Evolutionary conservation across 2,888 invertebrate species (phyloP).

Genomic region (Gerosis bhagava): DNA sequence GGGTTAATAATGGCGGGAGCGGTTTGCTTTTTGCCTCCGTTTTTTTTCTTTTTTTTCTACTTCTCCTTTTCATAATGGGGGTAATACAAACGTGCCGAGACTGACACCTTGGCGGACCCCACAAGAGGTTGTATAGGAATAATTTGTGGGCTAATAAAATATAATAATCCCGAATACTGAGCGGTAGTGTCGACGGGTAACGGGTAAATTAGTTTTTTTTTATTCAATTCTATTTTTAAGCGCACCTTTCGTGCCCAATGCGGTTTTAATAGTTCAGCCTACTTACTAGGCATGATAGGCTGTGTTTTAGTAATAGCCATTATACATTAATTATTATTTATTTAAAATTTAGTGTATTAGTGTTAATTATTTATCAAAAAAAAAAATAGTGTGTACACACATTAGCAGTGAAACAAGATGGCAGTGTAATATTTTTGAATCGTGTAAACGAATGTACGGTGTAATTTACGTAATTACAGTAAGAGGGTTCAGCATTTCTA

Average conservation of each 20-base stretch:
- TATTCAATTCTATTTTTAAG: constrained; percentile 16
- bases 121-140: constrained; percentile 63
- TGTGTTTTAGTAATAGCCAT: no score
- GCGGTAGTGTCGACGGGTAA: constrained; percentile 14
- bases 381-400: no score
- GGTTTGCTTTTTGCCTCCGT: constrained; percentile 70
- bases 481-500: no score
- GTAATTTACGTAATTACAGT: no score
- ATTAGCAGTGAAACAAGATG: no score
- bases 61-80: constrained; percentile 66
- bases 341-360: no score
- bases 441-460: no score
- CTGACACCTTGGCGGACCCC: constrained; percentile 78
- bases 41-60: no score
- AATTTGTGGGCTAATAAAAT: constrained; percentile 76
- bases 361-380: no score
- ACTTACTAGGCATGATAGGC: no score
- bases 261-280: constrained; percentile 11
- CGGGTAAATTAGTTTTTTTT: constrained; percentile 16
- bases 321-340: no score
- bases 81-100: constrained; percentile 74
- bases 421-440: no score
- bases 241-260: constrained; percentile 18
- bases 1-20: constrained; percentile 55
- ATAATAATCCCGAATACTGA: constrained; percentile 56